phyloP scores from a whole-genome alignment of 2,797 vertebrate genomes.

The Holocentrus rufus region DNA sequence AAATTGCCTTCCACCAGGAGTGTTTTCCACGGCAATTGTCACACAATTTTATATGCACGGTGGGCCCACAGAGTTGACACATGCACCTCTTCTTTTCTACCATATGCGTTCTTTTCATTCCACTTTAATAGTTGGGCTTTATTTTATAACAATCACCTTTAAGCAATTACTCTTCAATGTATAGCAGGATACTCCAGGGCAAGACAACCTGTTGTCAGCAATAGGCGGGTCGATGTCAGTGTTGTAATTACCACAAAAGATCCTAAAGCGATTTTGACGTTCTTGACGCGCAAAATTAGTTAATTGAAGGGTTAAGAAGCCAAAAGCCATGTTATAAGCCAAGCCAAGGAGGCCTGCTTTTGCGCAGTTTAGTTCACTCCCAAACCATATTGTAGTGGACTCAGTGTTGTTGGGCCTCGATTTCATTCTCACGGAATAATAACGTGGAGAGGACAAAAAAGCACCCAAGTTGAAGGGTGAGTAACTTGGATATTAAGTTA shows the following conservation, averaged over 20 bases:
- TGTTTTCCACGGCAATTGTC: constrained; percentile 85
- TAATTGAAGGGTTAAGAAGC: constrained; percentile 77
- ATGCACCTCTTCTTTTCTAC: constrained; percentile 69
- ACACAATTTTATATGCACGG: constrained; percentile 73
- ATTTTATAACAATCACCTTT: constrained; percentile 73
- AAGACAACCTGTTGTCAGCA: constrained; percentile 75
- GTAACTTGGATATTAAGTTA: background rate
- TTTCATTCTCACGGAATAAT: constrained; percentile 16
- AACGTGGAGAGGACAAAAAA: too few relatives aligned
- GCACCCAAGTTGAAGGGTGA: background rate
- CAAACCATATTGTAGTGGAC: constrained; percentile 14
- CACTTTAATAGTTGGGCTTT: constrained; percentile 65
- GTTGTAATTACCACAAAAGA: constrained; percentile 70
- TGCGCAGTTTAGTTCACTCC: constrained; percentile 38
- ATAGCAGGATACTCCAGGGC: constrained; percentile 42
- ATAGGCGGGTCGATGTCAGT: constrained; percentile 68
- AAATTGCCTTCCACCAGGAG: constrained; percentile 93
- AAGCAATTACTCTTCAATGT: constrained; percentile 62
- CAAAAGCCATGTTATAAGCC: constrained; percentile 45
- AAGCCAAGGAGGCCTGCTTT: constrained; percentile 25
- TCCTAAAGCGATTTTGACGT: constrained; percentile 54
- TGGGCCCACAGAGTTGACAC: constrained; percentile 81
- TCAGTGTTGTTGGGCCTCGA: constrained; percentile 19
- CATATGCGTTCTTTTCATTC: constrained; percentile 70
- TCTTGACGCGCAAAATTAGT: constrained; percentile 68